Base-by-base conservation (phyloP, 1,140 invertebrate species). In the Drosophila lini region DNA sequence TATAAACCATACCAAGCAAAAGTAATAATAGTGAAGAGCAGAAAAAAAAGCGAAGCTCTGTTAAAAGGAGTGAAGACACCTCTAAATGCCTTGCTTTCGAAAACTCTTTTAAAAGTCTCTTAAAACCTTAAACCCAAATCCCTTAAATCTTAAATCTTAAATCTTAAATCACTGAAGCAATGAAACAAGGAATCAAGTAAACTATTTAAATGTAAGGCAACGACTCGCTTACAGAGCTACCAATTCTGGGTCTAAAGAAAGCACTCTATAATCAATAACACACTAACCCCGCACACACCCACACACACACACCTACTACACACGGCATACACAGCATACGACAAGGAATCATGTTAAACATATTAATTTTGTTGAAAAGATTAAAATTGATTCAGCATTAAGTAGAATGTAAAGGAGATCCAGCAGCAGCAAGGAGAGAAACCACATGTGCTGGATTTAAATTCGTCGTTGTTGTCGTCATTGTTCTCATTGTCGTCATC, bases 281-380 rank as follows among this genome's bases (percentile, higher is more conserved):
- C 57, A 60, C 45, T 41, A 41, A 64, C 45, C 45, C 45, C 45
- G 7, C 11, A 8, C 45, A n/a, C 45, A 47, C 34, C 41, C n/a
- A 60, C 34, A 47, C 19, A 44, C 36, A 78, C 42, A 62, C 45
- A 59, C 47, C 28, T n/a, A 34, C 19, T 22, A 57, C 28, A 67
- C 31, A 47, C 19, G 11, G 32, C 38, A 45, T 38, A 11, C 11
- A 55, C 38, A 69, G 19, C 40, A 61, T 57, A 42, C 8, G 13
- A 68, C n/a, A 22, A 31, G 34, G 25, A 38, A 47, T 28, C 68
- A 61, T 74, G 68, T 74, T 74, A 74, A 40, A 47, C 71, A 63
- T 63, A 74, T 53, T 74, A 63, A 74, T 63, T 75, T 75, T 74
- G 69, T 59, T 71, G 34, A 47, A 7, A 56, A 34, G 6, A 36